Base-by-base conservation (phyloP, 2,888 invertebrate species). In the Sympetrum striolatum region DNA sequence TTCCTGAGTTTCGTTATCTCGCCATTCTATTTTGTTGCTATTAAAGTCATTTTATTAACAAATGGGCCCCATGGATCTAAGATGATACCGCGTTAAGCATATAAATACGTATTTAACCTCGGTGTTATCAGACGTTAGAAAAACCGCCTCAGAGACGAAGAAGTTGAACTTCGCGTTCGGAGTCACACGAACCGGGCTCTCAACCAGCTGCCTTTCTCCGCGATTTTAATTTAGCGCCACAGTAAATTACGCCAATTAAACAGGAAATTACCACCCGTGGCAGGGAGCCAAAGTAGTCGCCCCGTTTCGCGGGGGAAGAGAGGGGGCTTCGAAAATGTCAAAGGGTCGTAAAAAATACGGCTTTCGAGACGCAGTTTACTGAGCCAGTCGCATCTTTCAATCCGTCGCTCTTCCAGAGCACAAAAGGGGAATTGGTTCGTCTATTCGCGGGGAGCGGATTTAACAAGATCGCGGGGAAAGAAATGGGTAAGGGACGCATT, bases 231-330 rank as follows among this genome's bases (percentile, higher is more conserved):
- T 25, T 31, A 73, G 73, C 25, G 35, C 6, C 86, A 37, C 60
- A 22, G 60, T 86, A 86, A 86, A 64, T 86, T 86, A 86, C 60
- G 37, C 60, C 60, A 86, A 86, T 86, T 86, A 86, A 86, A 60
- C 2, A 86, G 60, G 39, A 37, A 86, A 60, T 86, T 60, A 37
- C 60, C 64, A 31, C 39, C 86, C 3, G 60, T 86, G 86, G 86
- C 60, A 86, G 3, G 10, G 60, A 60, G 58, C 86, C 86, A 86
- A 86, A 58, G 58, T 18, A 58, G 82, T 58, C 58, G 35, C 82
- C 82, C 35, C 82, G 31, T 25, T 82, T 82, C 58, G 53, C 35
- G 53, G 22, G 53, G 82, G 53, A 35, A n/a, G n/a, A n/a, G n/a
- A n/a, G 31, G 60, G 60, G 73, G 12, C 10, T 48, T 48, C 48